Conservation (phyloP, 1,140 invertebrate species). For the Plectus sambesii region DNA sequence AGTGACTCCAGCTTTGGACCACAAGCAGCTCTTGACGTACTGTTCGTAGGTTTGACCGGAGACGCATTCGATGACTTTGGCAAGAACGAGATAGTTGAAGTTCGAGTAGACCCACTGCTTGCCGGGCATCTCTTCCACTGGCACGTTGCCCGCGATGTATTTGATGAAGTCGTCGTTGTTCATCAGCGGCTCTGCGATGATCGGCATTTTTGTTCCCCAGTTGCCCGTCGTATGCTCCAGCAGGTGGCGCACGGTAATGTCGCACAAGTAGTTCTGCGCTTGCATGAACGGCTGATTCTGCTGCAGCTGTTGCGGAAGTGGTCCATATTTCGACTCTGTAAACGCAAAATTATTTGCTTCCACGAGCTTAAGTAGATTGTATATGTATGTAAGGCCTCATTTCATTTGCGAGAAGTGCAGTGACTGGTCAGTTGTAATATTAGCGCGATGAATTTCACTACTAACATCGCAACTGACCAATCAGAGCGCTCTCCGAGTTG, state of each 20-base stretch:
- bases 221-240: conserved; percentile 41
- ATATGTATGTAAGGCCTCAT: no score
- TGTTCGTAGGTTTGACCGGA: conserved; percentile 36
- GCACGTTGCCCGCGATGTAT: conserved; percentile 31
- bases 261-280: conserved; percentile 35
- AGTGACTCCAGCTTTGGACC: conserved; percentile 33
- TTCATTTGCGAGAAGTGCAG: no score
- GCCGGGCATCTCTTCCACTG: conserved; percentile 32
- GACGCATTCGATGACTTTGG: conserved; percentile 37
- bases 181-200: conserved; percentile 39
- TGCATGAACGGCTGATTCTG: no score
- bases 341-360: no score
- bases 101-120: conserved; percentile 44
- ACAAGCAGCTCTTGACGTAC: conserved; percentile 41
- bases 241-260: conserved; percentile 40
- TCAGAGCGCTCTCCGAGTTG: no score
- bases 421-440: no score
- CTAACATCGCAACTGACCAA: no score
- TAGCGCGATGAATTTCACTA: no score
- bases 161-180: conserved; percentile 33
- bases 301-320: no score
- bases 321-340: no score
- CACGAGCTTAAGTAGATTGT: no score
- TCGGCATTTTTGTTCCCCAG: not conserved
- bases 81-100: conserved; percentile 43